Conservation (phyloP, 2,888 invertebrate genomes). For the Steinernema carpocapsae region DNA sequence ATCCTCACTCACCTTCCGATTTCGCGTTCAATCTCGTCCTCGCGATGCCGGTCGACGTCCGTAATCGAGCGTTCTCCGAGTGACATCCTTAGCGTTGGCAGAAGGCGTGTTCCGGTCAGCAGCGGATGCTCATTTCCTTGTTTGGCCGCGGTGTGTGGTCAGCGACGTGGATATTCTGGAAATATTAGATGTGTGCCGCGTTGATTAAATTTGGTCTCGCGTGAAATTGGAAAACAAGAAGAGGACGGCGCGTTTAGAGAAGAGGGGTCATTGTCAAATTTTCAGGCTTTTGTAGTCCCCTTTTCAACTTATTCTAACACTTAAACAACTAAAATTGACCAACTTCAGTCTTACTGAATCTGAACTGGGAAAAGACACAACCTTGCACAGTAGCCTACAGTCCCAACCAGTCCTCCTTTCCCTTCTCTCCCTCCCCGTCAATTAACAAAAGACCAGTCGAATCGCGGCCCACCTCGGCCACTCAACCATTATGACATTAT, state of each 20-base stretch:
- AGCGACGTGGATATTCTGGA: not conserved
- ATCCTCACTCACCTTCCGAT: slow-evolving; percentile 13
- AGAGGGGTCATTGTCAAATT: no score
- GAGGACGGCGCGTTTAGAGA: not conserved
- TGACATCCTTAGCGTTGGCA: slow-evolving; percentile 4
- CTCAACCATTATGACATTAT: slow-evolving; percentile 29
- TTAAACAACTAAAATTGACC: no score
- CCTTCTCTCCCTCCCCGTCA: not conserved
- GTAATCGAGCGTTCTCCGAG: slow-evolving; percentile 9
- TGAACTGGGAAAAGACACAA: no score
- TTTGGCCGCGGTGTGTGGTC: not conserved
- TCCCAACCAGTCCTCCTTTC: slow-evolving; percentile 15
- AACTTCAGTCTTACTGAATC: no score
- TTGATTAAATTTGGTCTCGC: no score
- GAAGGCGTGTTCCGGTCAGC: slow-evolving; percentile 4
- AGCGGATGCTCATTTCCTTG: slow-evolving; percentile 18
- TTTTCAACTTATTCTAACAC: no score
- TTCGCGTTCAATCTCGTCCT: slow-evolving; percentile 18
- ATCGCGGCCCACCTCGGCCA: not conserved
- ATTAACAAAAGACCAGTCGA: slow-evolving; percentile 1
- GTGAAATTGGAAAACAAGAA: not conserved
- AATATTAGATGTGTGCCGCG: not conserved
- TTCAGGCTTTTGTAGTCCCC: no score
- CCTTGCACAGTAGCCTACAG: not conserved
- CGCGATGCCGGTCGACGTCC: slow-evolving; percentile 5